phyloP scores from a whole-genome alignment of 1,140 invertebrate species.

The Drosophila virilis region DNA sequence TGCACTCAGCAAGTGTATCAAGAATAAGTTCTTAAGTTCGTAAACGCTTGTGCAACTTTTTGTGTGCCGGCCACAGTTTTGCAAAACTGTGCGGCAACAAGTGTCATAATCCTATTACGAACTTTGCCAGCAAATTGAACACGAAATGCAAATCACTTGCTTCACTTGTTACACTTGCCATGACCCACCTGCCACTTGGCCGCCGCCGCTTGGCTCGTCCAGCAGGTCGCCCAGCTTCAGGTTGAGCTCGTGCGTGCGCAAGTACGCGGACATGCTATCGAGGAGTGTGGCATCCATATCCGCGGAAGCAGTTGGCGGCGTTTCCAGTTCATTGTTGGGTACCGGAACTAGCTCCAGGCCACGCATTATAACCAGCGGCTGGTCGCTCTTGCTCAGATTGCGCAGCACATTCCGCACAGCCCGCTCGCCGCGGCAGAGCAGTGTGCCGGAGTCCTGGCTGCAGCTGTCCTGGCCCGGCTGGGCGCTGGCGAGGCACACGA shows the following conservation, averaged over 20 bases:
- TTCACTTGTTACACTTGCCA: no score
- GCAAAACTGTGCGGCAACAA: constrained; percentile 5
- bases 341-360: constrained; percentile 78
- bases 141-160: constrained; percentile 4
- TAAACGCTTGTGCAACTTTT: constrained; percentile 7
- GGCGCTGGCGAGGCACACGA: constrained; percentile 55
- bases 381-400: constrained; percentile 69
- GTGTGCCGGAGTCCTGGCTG: constrained; percentile 42
- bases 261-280: constrained; percentile 87
- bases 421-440: constrained; percentile 76
- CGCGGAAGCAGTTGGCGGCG: neutral
- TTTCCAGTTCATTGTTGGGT: constrained; percentile 30
- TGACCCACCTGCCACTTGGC: constrained; percentile 49
- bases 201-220: constrained; percentile 42
- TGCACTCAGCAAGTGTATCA: neutral
- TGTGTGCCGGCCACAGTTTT: neutral
- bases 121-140: constrained; percentile 22
- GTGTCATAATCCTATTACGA: constrained; percentile 15
- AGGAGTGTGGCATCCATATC: constrained; percentile 66
- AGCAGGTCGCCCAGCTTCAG: constrained; percentile 88
- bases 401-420: constrained; percentile 69
- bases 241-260: constrained; percentile 89
- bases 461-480: constrained; percentile 51
- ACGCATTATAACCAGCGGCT: constrained; percentile 70
- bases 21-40: constrained; percentile 10